Percentiles rank a stretch among this genome's conserved stretches.
phyloP scores from a whole-genome alignment of 2,888 invertebrate species.

The Achlya flavicornis region DNA sequence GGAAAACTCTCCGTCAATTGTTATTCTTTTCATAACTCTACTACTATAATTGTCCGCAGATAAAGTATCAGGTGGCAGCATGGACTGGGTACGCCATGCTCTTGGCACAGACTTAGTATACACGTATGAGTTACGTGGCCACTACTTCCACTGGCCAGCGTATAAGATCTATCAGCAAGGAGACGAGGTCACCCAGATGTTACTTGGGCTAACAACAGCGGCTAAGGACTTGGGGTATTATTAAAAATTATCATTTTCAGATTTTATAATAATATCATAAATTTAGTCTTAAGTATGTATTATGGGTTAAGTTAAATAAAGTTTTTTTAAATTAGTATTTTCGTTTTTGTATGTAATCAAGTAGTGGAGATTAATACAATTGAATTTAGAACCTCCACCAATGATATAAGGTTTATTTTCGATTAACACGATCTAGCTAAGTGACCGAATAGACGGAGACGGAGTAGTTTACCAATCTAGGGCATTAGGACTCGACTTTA shows the following conservation, averaged over 20 bases:
- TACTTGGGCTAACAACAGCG: slow-evolving; percentile 79
- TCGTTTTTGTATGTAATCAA: too few relatives aligned
- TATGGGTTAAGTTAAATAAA: background rate
- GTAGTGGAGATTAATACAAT: too few relatives aligned
- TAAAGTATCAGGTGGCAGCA: slow-evolving; percentile 82
- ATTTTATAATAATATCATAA: too few relatives aligned
- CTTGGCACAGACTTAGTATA: slow-evolving; percentile 83
- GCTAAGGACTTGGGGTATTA: slow-evolving; percentile 75
- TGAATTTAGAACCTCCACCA: too few relatives aligned
- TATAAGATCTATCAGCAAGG: slow-evolving; percentile 86
- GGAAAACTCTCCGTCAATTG: too few relatives aligned
- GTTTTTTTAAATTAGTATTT: background rate
- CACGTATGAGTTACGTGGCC: slow-evolving; percentile 88
- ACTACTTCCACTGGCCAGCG: slow-evolving; percentile 87
- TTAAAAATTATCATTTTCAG: slow-evolving; percentile 27
- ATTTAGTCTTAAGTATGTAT: too few relatives aligned
- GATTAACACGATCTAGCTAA: too few relatives aligned
- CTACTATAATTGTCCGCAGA: slow-evolving; percentile 49
- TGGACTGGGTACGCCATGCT: slow-evolving; percentile 86
- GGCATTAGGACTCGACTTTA: too few relatives aligned
- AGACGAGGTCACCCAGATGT: slow-evolving; percentile 86
- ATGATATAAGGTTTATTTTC: too few relatives aligned
- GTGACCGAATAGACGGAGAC: too few relatives aligned
- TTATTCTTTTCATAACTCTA: too few relatives aligned
- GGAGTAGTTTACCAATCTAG: too few relatives aligned